These are phyloP conservation scores for Folsomia candida DNA, from an alignment of 2,888 invertebrate genomes.

Conservation along the genomic window DNA sequence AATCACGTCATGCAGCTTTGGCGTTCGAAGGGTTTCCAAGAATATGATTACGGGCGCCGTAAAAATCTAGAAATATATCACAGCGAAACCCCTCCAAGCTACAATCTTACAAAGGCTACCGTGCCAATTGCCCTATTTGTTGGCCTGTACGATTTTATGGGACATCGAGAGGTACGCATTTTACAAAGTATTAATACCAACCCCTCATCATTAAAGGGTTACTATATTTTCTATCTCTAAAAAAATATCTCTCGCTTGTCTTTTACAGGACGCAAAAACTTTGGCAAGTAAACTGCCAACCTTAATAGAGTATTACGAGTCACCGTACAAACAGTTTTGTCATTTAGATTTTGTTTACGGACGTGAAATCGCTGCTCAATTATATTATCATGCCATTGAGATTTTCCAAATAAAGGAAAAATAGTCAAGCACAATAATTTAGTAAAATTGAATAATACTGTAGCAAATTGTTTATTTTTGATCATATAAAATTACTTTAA, in stretches of 20 bases:
- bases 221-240: no score
- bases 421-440: no score
- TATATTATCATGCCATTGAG: conserved; percentile 17
- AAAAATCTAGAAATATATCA: conserved; percentile 18
- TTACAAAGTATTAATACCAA: no score
- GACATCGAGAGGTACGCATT: conserved; percentile 27
- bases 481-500: no score
- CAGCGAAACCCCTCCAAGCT: conserved; percentile 18
- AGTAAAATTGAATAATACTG: no score
- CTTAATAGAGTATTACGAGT: conserved; percentile 21
- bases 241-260: no score
- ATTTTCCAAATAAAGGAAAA: no score
- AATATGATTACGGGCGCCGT: conserved; percentile 25
- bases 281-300: conserved; percentile 21
- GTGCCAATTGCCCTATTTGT: conserved; percentile 21
- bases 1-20: conserved; percentile 29
- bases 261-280: conserved; percentile 23
- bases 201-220: no score
- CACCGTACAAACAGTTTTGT: conserved; percentile 24
- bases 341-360: conserved; percentile 33
- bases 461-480: no score
- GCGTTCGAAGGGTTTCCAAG: conserved; percentile 21
- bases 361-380: conserved; percentile 12
- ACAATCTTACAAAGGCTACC: conserved; percentile 26
- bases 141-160: conserved; percentile 25